Evolutionary conservation across 2,888 invertebrate species (phyloP).

Genomic region (Synergus itoensis): DNA sequence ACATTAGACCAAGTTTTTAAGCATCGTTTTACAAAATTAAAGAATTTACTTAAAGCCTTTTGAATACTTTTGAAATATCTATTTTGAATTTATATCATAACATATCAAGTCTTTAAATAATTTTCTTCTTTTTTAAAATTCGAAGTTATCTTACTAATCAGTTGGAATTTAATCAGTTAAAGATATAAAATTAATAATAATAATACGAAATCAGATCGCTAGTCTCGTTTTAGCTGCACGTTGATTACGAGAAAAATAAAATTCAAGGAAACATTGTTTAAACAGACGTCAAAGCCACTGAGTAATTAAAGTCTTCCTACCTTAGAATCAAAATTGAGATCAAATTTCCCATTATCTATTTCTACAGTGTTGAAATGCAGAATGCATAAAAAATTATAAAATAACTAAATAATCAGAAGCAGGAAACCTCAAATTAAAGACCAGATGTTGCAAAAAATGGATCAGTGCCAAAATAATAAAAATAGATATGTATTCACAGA

Average conservation of each 20-base stretch:
- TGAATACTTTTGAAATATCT: not conserved
- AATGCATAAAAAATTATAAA: not conserved
- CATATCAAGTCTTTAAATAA: not conserved
- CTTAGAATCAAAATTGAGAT: not conserved
- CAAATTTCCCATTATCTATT: not conserved
- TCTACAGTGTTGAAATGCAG: not conserved
- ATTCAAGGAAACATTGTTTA: not conserved
- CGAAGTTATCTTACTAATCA: not conserved
- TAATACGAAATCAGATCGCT: not conserved
- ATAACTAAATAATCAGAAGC: not conserved
- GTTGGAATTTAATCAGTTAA: not conserved
- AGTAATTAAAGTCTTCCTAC: not conserved
- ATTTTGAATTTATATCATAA: not conserved
- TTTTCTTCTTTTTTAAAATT: not conserved
- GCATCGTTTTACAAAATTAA: too few relatives aligned
- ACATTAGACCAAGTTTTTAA: not conserved
- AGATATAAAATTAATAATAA: not conserved
- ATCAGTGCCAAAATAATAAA: not conserved
- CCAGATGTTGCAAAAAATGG: not conserved
- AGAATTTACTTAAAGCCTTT: too few relatives aligned
- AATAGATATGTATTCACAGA: not conserved
- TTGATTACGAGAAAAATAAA: not conserved
- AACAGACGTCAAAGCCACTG: not conserved
- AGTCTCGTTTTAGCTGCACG: not conserved
- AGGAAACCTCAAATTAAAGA: not conserved